Conservation (phyloP, 2,113 vertebrate genomes). For the Mustelus asterias region DNA sequence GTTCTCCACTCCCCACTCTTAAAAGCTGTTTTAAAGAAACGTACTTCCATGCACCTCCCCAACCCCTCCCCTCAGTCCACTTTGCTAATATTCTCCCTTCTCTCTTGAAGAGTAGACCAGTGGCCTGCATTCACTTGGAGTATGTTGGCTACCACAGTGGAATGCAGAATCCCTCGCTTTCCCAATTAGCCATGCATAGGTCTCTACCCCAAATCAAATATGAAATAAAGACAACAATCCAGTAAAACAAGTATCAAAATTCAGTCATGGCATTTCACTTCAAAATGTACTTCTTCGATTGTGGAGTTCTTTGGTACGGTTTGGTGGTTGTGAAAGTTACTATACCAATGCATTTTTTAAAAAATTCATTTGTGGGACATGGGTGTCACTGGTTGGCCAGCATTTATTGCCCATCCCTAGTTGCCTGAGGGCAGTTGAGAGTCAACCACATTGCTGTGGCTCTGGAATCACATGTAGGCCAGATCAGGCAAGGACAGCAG, state of each 20-base stretch:
- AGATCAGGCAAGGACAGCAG: too few relatives aligned
- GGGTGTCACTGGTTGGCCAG: too few relatives aligned
- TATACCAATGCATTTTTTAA: not conserved
- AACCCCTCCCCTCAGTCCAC: not conserved
- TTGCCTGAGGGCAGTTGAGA: too few relatives aligned
- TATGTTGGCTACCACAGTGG: not conserved
- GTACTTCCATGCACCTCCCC: not conserved
- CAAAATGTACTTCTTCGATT: not conserved
- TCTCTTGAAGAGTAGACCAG: not conserved
- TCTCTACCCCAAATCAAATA: not conserved
- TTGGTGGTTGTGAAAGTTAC: not conserved
- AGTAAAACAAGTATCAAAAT: not conserved
- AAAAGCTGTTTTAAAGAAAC: not conserved
- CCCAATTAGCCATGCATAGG: not conserved
- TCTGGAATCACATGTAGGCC: too few relatives aligned
- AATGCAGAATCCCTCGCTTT: not conserved
- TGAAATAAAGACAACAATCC: not conserved
- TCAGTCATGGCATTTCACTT: not conserved
- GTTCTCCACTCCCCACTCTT: not conserved
- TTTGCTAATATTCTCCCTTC: not conserved
- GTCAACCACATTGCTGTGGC: too few relatives aligned
- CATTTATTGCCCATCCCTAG: too few relatives aligned
- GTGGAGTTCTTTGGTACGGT: not conserved
- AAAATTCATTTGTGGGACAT: too few relatives aligned
- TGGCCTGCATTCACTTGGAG: not conserved